phyloP scores from a whole-genome alignment of 2,113 vertebrate genomes.

The Micronycteris hirsuta region DNA sequence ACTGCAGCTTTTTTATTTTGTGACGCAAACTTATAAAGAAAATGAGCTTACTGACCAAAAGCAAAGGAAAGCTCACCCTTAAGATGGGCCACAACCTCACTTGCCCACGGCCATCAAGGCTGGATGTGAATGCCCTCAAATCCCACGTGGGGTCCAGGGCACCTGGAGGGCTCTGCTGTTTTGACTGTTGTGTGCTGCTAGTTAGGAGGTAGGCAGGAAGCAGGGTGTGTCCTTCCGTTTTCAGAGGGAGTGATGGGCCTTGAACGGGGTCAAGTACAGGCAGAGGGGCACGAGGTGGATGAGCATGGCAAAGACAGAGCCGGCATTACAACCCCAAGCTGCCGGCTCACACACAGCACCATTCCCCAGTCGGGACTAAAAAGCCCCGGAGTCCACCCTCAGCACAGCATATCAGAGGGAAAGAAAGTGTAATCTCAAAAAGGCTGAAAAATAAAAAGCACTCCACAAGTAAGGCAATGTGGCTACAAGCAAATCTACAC shows the following conservation, averaged over 20 bases:
- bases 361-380: neutral
- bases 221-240: neutral
- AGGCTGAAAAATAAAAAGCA: neutral
- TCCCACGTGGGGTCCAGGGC: neutral
- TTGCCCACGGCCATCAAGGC: neutral
- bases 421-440: neutral
- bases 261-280: neutral
- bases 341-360: neutral
- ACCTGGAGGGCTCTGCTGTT: no score
- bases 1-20: neutral
- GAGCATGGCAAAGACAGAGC: neutral
- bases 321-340: neutral
- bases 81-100: neutral
- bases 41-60: neutral
- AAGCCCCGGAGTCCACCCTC: neutral
- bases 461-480: neutral
- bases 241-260: neutral
- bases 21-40: slow-evolving; percentile 4
- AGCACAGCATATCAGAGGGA: neutral
- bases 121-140: neutral
- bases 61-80: neutral
- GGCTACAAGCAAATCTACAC: neutral
- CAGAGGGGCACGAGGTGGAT: neutral
- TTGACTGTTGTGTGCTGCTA: neutral
- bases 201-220: neutral